Evolutionary conservation across 2,113 vertebrate species (phyloP).

Genomic region (Lycaon pictus): DNA sequence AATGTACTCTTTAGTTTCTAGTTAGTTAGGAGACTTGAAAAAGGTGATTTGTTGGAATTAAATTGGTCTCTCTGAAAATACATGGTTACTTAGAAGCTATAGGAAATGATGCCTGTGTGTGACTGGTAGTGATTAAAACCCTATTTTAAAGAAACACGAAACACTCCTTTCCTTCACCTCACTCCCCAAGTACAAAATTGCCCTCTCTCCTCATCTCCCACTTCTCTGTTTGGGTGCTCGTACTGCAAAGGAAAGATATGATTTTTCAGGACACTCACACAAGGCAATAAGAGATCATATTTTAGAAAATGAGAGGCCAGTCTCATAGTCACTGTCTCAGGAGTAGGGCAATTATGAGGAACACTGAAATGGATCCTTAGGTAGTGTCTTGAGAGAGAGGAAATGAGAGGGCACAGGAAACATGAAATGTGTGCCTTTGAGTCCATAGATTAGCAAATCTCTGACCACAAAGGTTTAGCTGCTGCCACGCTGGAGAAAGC

Average conservation of each 20-base stretch:
- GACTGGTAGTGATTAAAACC: conserved; percentile 9
- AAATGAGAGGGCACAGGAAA: conserved; percentile 79
- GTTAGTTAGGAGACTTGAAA: not conserved
- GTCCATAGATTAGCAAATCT: conserved; percentile 73
- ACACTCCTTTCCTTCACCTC: not conserved
- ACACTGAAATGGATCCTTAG: conserved; percentile 71
- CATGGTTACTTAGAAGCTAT: not conserved
- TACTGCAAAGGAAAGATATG: conserved; percentile 32
- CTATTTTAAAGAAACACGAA: conserved; percentile 37
- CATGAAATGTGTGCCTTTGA: conserved; percentile 71
- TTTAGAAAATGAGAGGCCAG: conserved; percentile 80
- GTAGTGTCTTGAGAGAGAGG: conserved; percentile 69
- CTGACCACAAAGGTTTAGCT: conserved; percentile 58
- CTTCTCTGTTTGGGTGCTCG: conserved; percentile 29
- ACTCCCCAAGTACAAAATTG: conserved; percentile 31
- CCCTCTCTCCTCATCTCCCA: conserved; percentile 7
- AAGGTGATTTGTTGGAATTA: not conserved
- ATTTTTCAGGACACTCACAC: conserved; percentile 64
- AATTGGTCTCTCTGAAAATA: conserved; percentile 32
- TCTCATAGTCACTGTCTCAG: conserved; percentile 63
- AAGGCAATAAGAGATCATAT: conserved; percentile 65
- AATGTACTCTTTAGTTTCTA: not conserved
- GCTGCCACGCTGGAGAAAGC: conserved; percentile 34
- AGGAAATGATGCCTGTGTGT: not conserved
- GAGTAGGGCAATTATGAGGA: conserved; percentile 76